Percentiles rank a stretch among this genome's conserved stretches.
These are phyloP conservation scores for Mythimna pallens DNA, from an alignment of 2,888 invertebrate genomes.

Conservation along the genomic window DNA sequence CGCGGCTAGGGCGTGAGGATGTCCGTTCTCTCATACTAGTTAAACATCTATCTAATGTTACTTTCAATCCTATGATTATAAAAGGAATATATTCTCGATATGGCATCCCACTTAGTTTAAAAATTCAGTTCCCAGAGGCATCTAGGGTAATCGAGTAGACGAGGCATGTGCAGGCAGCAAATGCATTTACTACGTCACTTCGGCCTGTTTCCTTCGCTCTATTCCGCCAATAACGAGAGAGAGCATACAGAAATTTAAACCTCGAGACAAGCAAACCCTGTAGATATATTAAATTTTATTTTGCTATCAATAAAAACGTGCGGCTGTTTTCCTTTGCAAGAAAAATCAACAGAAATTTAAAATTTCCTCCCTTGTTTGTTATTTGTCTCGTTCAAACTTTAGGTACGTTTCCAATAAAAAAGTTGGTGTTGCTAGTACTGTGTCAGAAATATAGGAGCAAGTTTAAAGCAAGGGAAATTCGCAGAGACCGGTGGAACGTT, in stretches of 20 bases:
- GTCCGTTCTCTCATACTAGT: background rate
- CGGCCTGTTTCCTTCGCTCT: background rate
- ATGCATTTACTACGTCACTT: background rate
- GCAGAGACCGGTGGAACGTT: conserved; percentile 19
- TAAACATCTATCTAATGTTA: background rate
- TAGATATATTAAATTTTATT: conserved; percentile 15
- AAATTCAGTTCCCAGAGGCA: background rate
- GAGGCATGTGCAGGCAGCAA: background rate
- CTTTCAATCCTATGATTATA: background rate
- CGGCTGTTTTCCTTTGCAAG: conserved; percentile 25
- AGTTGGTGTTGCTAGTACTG: conserved; percentile 1
- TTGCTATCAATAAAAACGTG: conserved; percentile 22
- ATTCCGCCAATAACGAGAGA: background rate
- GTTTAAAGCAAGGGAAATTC: conserved; percentile 31
- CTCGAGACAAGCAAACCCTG: background rate
- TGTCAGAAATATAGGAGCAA: conserved; percentile 30
- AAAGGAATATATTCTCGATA: background rate
- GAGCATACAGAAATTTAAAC: background rate
- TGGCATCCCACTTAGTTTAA: background rate
- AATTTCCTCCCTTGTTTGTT: conserved; percentile 54
- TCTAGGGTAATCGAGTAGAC: background rate
- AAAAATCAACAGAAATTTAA: conserved; percentile 42
- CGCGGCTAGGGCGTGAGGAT: no score
- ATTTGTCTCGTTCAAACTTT: conserved; percentile 52
- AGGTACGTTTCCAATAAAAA: conserved; percentile 41